Percentiles rank a stretch among this genome's conserved stretches.
phyloP scores from a whole-genome alignment of 2,888 invertebrate species.

The Apantesis nais region DNA sequence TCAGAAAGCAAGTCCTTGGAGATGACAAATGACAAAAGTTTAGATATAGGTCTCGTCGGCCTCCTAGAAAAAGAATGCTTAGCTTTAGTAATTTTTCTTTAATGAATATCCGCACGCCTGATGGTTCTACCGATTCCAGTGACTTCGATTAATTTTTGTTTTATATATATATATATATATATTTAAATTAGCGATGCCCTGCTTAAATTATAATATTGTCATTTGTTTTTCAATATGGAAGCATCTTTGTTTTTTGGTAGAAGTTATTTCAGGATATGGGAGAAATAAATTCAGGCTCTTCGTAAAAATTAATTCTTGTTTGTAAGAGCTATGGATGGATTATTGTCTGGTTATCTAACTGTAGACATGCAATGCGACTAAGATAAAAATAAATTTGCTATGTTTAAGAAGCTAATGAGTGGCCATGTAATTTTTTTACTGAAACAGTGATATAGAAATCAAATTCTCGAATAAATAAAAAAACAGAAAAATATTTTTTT shows the following conservation, averaged over 20 bases:
- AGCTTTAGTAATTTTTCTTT: constrained; percentile 72
- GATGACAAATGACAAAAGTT: constrained; percentile 81
- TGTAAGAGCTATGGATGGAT: not conserved
- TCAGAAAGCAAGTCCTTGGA: no score
- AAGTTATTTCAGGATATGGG: not conserved
- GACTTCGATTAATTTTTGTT: constrained; percentile 52
- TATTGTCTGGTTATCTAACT: not conserved
- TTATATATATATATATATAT: not conserved
- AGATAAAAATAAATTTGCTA: not conserved
- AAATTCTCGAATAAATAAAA: no score
- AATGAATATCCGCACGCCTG: constrained; percentile 69
- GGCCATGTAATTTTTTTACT: not conserved
- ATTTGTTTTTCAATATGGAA: not conserved
- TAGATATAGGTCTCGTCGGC: constrained; percentile 70
- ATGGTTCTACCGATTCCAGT: constrained; percentile 70
- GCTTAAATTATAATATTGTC: not conserved
- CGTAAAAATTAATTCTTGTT: not conserved
- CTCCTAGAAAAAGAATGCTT: constrained; percentile 63
- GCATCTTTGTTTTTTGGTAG: not conserved
- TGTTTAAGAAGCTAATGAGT: not conserved
- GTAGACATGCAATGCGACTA: not conserved
- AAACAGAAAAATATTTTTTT: no score
- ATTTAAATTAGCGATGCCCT: not conserved
- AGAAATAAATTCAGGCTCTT: not conserved
- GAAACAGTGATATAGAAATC: no score